These are phyloP conservation scores for Ridgeia piscesae DNA, from an alignment of 1,140 invertebrate species.

Conservation along the genomic window DNA sequence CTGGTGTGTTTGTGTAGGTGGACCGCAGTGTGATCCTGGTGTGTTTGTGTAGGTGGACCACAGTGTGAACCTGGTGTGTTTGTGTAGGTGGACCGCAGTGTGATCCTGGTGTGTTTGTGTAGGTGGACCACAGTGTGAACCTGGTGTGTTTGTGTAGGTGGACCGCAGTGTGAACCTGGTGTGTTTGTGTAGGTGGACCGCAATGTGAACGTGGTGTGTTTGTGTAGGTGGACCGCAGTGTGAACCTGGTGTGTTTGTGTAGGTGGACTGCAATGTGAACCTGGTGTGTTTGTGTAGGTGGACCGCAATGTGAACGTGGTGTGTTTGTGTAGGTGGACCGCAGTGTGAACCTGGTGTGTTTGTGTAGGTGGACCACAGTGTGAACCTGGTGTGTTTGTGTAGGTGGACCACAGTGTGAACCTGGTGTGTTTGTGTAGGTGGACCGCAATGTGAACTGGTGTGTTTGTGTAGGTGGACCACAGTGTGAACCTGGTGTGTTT, in stretches of 20 bases:
- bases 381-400: not conserved
- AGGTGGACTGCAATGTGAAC: not conserved
- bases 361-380: not conserved
- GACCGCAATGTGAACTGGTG: too few species aligned
- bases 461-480: constrained; percentile 73
- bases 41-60: too few species aligned
- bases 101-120: constrained; percentile 80
- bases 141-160: not conserved
- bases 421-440: not conserved
- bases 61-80: not conserved
- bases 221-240: constrained; percentile 87
- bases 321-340: not conserved
- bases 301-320: not conserved
- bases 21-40: not conserved
- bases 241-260: not conserved
- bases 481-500: constrained; percentile 85
- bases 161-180: too few species aligned
- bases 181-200: constrained; percentile 73
- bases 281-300: not conserved
- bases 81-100: constrained; percentile 83
- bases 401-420: not conserved
- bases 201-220: constrained; percentile 85
- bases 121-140: constrained; percentile 80
- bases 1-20: not conserved
- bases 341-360: constrained; percentile 9